phyloP scores from a whole-genome alignment of 2,113 vertebrate species.

The Sminthopsis crassicaudata region DNA sequence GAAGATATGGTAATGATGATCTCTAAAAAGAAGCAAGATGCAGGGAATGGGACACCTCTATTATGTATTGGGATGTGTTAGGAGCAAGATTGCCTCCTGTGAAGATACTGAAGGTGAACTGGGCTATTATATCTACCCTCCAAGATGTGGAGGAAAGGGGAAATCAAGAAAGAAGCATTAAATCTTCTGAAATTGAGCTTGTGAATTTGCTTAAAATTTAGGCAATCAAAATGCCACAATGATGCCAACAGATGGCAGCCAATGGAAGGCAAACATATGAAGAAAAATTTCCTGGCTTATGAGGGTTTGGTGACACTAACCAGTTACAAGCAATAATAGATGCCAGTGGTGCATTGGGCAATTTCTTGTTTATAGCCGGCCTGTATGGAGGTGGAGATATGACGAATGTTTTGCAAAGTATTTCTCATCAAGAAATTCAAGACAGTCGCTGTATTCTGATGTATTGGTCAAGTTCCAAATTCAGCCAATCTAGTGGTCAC shows the following conservation, averaged over 20 bases:
- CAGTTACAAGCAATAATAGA: neutral
- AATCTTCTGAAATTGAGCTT: neutral
- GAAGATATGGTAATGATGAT: neutral
- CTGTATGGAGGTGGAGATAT: slow-evolving; percentile 19
- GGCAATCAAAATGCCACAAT: neutral
- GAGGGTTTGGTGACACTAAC: neutral
- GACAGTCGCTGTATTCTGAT: neutral
- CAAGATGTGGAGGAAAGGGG: neutral
- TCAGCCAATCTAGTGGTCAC: neutral
- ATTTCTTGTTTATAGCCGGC: neutral
- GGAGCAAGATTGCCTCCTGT: neutral
- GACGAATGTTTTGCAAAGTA: neutral
- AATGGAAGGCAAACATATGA: fast-evolving
- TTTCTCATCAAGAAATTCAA: slow-evolving; percentile 57
- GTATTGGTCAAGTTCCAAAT: slow-evolving; percentile 38
- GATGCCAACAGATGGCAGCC: neutral
- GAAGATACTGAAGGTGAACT: neutral
- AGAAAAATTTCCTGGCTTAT: neutral
- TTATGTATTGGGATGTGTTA: neutral
- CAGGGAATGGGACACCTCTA: neutral
- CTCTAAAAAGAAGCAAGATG: neutral
- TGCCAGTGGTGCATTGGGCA: neutral
- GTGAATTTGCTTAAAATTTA: slow-evolving; percentile 4
- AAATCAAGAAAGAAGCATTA: neutral
- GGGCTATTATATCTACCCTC: neutral